Base-by-base conservation (phyloP, 53 echinoderm and acorn worm genomes). In the Patiria pectinifera region DNA sequence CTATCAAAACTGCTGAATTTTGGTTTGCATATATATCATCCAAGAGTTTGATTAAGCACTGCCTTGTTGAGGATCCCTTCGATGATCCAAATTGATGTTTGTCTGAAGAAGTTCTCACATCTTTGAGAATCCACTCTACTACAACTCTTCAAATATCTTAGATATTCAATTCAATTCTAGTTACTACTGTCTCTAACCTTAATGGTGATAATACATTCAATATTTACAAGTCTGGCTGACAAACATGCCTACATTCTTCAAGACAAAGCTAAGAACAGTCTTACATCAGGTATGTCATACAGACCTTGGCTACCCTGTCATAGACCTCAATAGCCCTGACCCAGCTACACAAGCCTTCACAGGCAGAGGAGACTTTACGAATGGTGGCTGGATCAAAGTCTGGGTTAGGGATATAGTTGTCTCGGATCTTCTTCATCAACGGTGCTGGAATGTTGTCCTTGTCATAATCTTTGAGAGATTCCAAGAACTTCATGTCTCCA, bases 241-340 rank as follows among this genome's bases (percentile, higher is more conserved):
- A 66, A 18, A 66, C 14, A 66, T 66, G 3, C 66, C 14, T 3
- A 66, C 3, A 18, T 66, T 66, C 15, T 66, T 18, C 3, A 18
- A 66, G 66, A 18, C 14, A 66, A 66, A 66, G 76, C 11, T n/a
- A 76, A 76, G 76, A 23, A 24, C 76, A 26, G 76, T 76, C 53
- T 53, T 5, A 53, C 5, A 6, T 25, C 76, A n/a, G 35, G 22
- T 13, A 46, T 76, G 25, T 76, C 21, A 11, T 66, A 79, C 59
- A 46, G 63, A 97, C 99, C 96, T 97, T 99, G 75, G 95, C 97
- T 3, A 97, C 94, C 81, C 97, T 95, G 85, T 97, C 99, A 91
- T 99, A 99, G 35, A 99, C 99, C 72, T 99, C 99, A 0, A 95
- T 92, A 35, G 99, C 99, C 61, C 91, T 85, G 11, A 99, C 99